These are phyloP conservation scores for Catostylus mosaicus DNA, from an alignment of 30 jellyfish, hydroid and myxozoan genomes.

Conservation along the genomic window DNA sequence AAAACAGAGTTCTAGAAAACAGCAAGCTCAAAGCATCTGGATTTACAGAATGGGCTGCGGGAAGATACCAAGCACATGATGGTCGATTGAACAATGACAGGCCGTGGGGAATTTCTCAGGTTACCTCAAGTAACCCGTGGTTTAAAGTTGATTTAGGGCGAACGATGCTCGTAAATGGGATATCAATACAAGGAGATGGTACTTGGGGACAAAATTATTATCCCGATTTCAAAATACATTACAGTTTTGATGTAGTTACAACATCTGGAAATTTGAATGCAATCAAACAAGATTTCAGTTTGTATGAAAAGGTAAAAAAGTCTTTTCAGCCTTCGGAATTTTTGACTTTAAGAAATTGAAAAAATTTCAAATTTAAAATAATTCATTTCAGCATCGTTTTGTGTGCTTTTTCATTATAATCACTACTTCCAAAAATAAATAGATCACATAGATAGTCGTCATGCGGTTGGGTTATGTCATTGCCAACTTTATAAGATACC, in stretches of 20 bases:
- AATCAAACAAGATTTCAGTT: conserved; percentile 25
- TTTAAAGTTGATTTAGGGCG: conserved; percentile 71
- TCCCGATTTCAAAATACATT: conserved; percentile 54
- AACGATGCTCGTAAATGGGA: conserved; percentile 58
- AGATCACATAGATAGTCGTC: background rate
- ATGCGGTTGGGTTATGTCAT: background rate
- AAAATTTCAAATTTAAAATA: no score
- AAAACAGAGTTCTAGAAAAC: conserved; percentile 54
- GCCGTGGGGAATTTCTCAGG: conserved; percentile 35
- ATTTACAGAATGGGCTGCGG: background rate
- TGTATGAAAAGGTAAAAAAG: conserved; percentile 25
- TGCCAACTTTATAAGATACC: conserved; percentile 18
- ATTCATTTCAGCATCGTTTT: background rate
- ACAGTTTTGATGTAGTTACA: conserved; percentile 16
- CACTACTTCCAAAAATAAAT: conserved; percentile 9
- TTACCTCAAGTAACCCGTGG: conserved; percentile 4
- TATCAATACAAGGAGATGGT: conserved; percentile 77
- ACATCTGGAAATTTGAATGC: background rate
- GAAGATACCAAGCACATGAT: conserved; percentile 48
- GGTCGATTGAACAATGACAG: conserved; percentile 54
- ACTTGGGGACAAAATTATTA: conserved; percentile 40
- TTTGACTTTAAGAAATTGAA: no score
- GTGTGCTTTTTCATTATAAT: conserved; percentile 9
- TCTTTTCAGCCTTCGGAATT: background rate
- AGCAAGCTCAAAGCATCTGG: conserved; percentile 48